phyloP scores from a whole-genome alignment of 1,140 invertebrate species.

The Heliconius hewitsoni region DNA sequence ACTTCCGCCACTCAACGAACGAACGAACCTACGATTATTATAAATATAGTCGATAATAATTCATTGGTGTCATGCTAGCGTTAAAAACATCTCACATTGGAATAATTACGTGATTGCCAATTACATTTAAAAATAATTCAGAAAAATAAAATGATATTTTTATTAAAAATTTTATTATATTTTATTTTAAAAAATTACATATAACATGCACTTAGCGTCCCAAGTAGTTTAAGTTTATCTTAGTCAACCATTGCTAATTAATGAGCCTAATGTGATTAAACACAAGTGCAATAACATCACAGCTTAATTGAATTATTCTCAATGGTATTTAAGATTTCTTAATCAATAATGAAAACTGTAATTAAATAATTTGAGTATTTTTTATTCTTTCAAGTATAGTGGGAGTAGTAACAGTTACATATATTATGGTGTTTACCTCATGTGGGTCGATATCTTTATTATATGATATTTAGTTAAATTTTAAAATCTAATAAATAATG shows the following conservation, averaged over 20 bases:
- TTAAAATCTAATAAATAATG: background rate
- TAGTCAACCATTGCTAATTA: constrained; percentile 3
- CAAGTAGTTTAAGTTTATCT: background rate
- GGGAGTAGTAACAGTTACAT: background rate
- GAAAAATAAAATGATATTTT: too few relatives aligned
- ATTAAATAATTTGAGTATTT: background rate
- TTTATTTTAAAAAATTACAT: background rate
- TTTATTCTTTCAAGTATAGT: background rate
- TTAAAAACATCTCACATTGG: too few relatives aligned
- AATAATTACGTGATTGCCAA: too few relatives aligned
- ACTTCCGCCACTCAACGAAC: too few relatives aligned
- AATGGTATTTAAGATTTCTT: constrained; percentile 20
- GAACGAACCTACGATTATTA: too few relatives aligned
- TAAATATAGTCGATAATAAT: too few relatives aligned
- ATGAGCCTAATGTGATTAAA: constrained; percentile 2
- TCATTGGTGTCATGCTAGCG: too few relatives aligned
- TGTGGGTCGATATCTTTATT: background rate
- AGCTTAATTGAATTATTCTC: background rate
- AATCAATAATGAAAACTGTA: constrained; percentile 13
- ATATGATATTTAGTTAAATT: background rate
- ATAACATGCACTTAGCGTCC: background rate
- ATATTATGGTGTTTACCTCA: background rate
- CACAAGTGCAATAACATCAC: background rate
- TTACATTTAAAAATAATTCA: too few relatives aligned
- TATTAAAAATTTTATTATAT: too few relatives aligned